phyloP scores from a whole-genome alignment of 2,797 vertebrate species.

The Pyrocephalus nanus region DNA sequence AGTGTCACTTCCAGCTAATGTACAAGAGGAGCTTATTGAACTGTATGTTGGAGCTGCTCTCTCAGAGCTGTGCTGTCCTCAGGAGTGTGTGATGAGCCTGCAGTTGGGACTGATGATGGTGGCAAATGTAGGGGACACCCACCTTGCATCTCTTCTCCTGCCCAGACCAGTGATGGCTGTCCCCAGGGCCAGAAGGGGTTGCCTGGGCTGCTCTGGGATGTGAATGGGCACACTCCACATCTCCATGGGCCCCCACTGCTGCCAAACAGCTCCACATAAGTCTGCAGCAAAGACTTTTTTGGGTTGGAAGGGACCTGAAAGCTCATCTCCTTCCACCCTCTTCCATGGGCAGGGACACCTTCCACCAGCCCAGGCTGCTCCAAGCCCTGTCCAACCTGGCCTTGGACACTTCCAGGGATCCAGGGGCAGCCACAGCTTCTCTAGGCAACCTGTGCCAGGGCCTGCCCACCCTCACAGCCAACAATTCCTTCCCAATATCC shows the following conservation, averaged over 20 bases:
- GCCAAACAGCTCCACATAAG: not conserved
- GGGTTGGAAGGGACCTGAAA: not conserved
- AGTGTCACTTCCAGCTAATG: not conserved
- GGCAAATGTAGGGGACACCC: not conserved
- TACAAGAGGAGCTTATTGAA: not conserved
- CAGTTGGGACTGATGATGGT: not conserved
- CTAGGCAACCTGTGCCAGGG: too few species aligned
- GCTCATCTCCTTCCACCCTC: not conserved
- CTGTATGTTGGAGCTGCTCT: not conserved
- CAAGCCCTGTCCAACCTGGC: not conserved
- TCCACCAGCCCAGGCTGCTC: not conserved
- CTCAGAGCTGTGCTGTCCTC: not conserved
- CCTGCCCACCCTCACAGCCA: not conserved
- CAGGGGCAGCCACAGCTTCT: not conserved
- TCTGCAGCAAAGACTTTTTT: not conserved
- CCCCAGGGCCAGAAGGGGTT: not conserved
- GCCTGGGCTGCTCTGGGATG: not conserved
- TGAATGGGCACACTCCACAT: not conserved
- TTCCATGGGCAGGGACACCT: not conserved
- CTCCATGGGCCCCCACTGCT: not conserved
- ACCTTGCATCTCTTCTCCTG: not conserved
- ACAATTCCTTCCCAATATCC: not conserved
- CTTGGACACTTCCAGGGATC: not conserved
- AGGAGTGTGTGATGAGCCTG: not conserved
- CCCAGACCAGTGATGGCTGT: not conserved